Percentiles rank a stretch among this genome's conserved stretches.
Conservation (phyloP, 1,140 invertebrate genomes). For the Diorhabda elongata region DNA sequence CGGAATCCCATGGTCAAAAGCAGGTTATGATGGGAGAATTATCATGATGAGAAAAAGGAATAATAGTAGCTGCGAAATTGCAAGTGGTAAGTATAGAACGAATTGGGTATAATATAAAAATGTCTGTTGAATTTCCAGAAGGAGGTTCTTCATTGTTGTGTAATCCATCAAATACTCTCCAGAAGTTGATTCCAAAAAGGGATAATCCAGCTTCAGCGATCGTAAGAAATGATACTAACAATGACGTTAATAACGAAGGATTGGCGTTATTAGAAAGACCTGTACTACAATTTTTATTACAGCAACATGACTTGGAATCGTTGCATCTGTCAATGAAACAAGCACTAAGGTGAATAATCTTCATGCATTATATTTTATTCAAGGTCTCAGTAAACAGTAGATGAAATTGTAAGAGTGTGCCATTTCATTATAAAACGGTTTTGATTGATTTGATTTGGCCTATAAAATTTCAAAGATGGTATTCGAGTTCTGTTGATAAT, state of each 20-base stretch:
- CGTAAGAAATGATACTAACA: slow-evolving; percentile 25
- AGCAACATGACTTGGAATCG: slow-evolving; percentile 78
- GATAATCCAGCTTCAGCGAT: slow-evolving; percentile 49
- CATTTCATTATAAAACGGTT: too few species aligned
- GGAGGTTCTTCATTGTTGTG: slow-evolving; percentile 74
- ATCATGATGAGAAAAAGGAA: slow-evolving; percentile 65
- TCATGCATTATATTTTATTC: too few species aligned
- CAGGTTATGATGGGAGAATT: slow-evolving; percentile 56
- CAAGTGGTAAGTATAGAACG: slow-evolving; percentile 48
- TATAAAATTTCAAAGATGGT: too few species aligned
- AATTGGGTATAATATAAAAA: neutral
- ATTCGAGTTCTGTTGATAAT: too few species aligned
- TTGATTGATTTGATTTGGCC: too few species aligned
- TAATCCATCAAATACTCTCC: slow-evolving; percentile 75
- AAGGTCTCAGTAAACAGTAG: too few species aligned
- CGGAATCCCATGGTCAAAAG: slow-evolving; percentile 57
- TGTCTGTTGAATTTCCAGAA: slow-evolving; percentile 41
- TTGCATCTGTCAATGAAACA: slow-evolving; percentile 79
- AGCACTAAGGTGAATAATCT: slow-evolving; percentile 53
- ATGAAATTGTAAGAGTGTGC: too few species aligned
- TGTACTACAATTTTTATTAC: slow-evolving; percentile 78
- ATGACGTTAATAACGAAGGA: slow-evolving; percentile 38
- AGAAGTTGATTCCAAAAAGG: slow-evolving; percentile 63
- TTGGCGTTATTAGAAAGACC: slow-evolving; percentile 57
- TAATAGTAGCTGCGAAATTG: slow-evolving; percentile 66